phyloP scores from a whole-genome alignment of 2,797 vertebrate genomes.

The Toxotes lorentzi region DNA sequence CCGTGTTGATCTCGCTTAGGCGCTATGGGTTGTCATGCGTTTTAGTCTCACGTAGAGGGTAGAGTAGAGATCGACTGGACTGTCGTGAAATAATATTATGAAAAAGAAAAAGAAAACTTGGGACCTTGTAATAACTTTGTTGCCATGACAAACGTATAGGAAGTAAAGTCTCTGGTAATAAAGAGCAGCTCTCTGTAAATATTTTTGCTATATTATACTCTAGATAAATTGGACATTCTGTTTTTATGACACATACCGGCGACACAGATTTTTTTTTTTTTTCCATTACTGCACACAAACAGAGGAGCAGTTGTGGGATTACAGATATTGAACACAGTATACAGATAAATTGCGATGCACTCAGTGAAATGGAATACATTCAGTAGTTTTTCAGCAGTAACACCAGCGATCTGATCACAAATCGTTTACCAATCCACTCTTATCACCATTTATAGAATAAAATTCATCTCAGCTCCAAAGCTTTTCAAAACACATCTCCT shows the following conservation, averaged over 20 bases:
- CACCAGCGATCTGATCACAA: conserved; percentile 38
- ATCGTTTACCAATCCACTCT: conserved; percentile 10
- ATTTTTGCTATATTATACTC: conserved; percentile 52
- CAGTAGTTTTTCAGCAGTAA: conserved; percentile 51
- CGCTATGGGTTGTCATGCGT: conserved; percentile 41
- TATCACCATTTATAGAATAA: conserved; percentile 40
- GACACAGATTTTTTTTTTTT: conserved; percentile 19
- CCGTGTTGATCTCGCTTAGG: conserved; percentile 56
- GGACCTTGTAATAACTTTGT: conserved; percentile 38
- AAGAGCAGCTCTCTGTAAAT: conserved; percentile 59
- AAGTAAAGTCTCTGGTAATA: conserved; percentile 50
- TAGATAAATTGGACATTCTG: conserved; percentile 58
- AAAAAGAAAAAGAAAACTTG: conserved; percentile 18
- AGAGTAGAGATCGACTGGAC: conserved; percentile 56
- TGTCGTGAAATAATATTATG: conserved; percentile 46
- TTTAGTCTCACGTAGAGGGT: conserved; percentile 42
- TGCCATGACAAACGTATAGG: conserved; percentile 45
- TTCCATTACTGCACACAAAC: conserved; percentile 55
- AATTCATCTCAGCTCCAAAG: conserved; percentile 27
- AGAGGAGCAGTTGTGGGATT: conserved; percentile 47
- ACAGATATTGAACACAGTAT: conserved; percentile 59
- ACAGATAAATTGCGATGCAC: conserved; percentile 58
- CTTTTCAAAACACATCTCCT: conserved; percentile 30
- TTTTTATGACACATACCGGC: conserved; percentile 46
- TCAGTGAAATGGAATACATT: conserved; percentile 75